Conservation (phyloP, 2,113 vertebrate species). For the Lipophrys pholis region DNA sequence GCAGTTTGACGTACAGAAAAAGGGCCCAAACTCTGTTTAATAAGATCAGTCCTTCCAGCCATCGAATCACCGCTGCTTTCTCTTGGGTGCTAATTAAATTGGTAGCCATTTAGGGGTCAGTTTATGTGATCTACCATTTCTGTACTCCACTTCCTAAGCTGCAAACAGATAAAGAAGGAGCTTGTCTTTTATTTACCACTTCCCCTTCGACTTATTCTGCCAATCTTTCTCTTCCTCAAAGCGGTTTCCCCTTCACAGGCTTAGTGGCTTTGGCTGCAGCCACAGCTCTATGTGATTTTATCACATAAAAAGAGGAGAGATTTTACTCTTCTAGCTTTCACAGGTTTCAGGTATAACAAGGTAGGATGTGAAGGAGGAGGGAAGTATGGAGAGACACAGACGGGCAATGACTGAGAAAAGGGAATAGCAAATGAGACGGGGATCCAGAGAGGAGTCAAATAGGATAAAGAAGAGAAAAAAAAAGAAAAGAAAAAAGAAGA, state of each 20-base stretch:
- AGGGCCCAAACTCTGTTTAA: constrained; percentile 59
- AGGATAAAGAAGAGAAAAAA: constrained; percentile 7
- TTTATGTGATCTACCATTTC: constrained; percentile 55
- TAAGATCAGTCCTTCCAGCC: constrained; percentile 66
- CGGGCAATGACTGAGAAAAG: constrained; percentile 13
- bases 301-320: constrained; percentile 52
- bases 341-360: constrained; percentile 61
- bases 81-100: constrained; percentile 73
- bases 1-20: constrained; percentile 24
- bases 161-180: constrained; percentile 50
- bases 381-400: constrained; percentile 15
- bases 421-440: constrained; percentile 46
- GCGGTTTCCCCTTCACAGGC: constrained; percentile 48
- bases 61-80: constrained; percentile 57
- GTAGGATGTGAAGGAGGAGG: constrained; percentile 30
- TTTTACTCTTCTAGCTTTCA: constrained; percentile 55
- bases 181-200: constrained; percentile 62
- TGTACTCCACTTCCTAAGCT: constrained; percentile 41
- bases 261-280: constrained; percentile 54
- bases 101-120: constrained; percentile 69
- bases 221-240: constrained; percentile 61
- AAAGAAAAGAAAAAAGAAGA: background rate
- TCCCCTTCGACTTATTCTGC: constrained; percentile 48
- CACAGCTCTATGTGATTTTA: constrained; percentile 60
- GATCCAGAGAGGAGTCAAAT: constrained; percentile 29